Base-by-base conservation (phyloP, 2,797 vertebrate species). In the Leptatherina wallacei region DNA sequence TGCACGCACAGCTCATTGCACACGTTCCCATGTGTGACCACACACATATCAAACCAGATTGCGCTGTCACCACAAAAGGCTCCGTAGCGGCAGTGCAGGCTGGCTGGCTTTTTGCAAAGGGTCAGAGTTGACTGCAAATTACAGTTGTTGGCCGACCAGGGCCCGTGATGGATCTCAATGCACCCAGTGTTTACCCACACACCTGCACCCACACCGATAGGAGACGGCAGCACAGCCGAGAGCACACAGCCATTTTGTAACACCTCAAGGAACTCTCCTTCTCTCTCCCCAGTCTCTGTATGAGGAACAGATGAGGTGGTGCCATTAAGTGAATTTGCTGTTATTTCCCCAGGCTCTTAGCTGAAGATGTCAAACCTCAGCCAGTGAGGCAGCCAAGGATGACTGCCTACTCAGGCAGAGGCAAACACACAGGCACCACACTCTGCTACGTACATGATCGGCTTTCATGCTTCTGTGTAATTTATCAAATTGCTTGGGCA, bases 321-420 rank as follows among this genome's bases (percentile, higher is more conserved):
- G 85, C 90, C 87, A 93, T 94, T 94, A 94, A 94, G 88, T 92
- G 92, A 93, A 93, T 93, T 93, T 92, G 89, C 89, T 91, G 89
- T 94, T 93, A 93, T 93, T 94, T 94, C 92, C 91, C 93, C 86
- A 85, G 91, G 92, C 93, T 93, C 91, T 92, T 90, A 92, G 89
- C 90, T 93, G 92, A 92, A 90, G 90, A 92, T 92, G 91, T 93
- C 91, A 93, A 91, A 91, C 87, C 91, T 88, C 85, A 92, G 89
- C 90, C 85, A 78, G 78, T 60, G 76, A 93, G 73, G 91, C 91
- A 91, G 86, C 87, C 91, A 84, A 85, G 88, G 88, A 91, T 88
- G 90, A 93, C 92, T 92, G 88, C 71, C 78, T 68, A 77, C 85
- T 87, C 83, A 85, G 68, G 77, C 86, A 65, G 70, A 73, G 60